Percentiles rank a stretch among this genome's conserved stretches.
Conservation (phyloP, 1,140 invertebrate species). For the Calliopsis andreniformis region DNA sequence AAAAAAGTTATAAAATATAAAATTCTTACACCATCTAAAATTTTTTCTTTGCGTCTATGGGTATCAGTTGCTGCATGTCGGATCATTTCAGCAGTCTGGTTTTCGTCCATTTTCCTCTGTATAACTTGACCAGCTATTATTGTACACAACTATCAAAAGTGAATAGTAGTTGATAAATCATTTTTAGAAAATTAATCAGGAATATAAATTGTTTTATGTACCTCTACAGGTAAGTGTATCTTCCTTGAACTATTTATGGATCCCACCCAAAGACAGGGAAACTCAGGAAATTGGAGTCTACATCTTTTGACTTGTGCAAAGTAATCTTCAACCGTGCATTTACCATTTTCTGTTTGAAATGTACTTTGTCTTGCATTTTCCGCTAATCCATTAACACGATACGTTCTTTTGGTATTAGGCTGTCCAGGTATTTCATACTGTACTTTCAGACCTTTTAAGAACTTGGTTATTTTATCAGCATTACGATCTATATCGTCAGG, state of each 20-base stretch:
- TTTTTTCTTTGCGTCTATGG: constrained; percentile 83
- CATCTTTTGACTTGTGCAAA: constrained; percentile 78
- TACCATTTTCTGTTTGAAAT: constrained; percentile 76
- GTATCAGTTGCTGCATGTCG: constrained; percentile 84
- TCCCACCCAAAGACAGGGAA: constrained; percentile 85
- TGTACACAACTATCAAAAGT: constrained; percentile 80
- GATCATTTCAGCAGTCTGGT: constrained; percentile 86
- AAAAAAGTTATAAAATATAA: constrained; percentile 10
- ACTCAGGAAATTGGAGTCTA: constrained; percentile 81
- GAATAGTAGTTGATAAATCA: not conserved
- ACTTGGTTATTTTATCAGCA: constrained; percentile 29
- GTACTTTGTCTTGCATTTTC: constrained; percentile 63
- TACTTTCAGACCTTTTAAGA: constrained; percentile 76
- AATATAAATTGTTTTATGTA: constrained; percentile 29
- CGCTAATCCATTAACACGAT: constrained; percentile 81
- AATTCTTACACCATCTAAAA: constrained; percentile 81
- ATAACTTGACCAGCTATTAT: constrained; percentile 84
- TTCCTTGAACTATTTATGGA: constrained; percentile 75
- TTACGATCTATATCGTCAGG: not conserved
- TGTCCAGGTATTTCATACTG: constrained; percentile 80
- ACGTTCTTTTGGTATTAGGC: constrained; percentile 76
- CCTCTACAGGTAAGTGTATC: constrained; percentile 69
- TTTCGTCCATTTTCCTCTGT: constrained; percentile 82
- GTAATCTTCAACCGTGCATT: constrained; percentile 81
- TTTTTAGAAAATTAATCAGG: not conserved